Evolutionary conservation across 2,888 invertebrate species (phyloP).

Genomic region (Nemotelus nigrinus): DNA sequence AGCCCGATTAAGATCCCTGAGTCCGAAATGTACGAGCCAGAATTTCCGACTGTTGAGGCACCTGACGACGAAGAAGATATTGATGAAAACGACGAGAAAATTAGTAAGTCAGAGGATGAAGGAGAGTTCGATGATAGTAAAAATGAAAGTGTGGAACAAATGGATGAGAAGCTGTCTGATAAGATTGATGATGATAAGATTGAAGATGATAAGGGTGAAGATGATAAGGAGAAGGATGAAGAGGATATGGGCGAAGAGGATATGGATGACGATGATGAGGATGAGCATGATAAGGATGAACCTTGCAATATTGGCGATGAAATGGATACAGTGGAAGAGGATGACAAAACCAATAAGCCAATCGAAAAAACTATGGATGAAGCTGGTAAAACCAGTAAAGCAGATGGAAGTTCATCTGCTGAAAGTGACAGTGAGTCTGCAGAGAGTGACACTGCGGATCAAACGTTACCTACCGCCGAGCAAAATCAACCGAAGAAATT

Average conservation of each 20-base stretch:
- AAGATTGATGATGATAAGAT: neutral
- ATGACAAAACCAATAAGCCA: too few species aligned
- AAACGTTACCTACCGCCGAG: conserved; percentile 53
- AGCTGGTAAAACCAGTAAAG: conserved; percentile 47
- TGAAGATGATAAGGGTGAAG: conserved; percentile 42
- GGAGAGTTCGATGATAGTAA: conserved; percentile 49
- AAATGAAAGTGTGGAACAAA: conserved; percentile 51
- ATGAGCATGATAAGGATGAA: conserved; percentile 50
- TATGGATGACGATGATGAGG: conserved; percentile 51
- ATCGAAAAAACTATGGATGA: too few species aligned
- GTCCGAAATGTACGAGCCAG: conserved; percentile 36
- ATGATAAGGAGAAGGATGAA: conserved; percentile 52
- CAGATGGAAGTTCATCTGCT: conserved; percentile 39
- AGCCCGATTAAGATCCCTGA: conserved; percentile 13
- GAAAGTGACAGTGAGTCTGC: conserved; percentile 49
- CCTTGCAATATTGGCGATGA: too few species aligned
- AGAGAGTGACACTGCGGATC: conserved; percentile 52
- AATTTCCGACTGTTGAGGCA: conserved; percentile 41
- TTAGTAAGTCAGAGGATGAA: conserved; percentile 47
- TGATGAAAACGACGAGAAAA: conserved; percentile 41
- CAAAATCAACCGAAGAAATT: conserved; percentile 57
- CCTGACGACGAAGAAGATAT: conserved; percentile 37
- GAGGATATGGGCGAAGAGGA: conserved; percentile 39
- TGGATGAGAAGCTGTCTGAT: neutral
- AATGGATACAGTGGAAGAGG: too few species aligned